Conservation (phyloP, 2,888 invertebrate genomes). For the Cotesia congregata region DNA sequence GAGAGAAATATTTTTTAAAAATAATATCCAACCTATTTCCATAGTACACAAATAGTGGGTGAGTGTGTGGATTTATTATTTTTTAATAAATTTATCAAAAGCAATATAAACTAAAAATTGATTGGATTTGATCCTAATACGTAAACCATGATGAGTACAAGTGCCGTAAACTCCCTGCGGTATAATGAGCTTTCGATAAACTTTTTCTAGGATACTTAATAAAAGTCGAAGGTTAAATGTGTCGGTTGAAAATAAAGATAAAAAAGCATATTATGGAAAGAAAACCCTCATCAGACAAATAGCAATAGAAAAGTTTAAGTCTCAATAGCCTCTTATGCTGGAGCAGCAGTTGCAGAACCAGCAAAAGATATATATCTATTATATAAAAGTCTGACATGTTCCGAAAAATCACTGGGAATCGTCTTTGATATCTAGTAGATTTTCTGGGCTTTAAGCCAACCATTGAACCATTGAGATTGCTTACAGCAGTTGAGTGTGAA, state of each 20-base stretch:
- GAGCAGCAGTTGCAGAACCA: neutral
- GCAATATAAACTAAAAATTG: conserved; percentile 9
- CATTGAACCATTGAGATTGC: conserved; percentile 2
- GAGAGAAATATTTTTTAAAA: no score
- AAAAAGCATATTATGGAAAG: neutral
- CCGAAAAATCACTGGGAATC: neutral
- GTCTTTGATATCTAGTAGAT: conserved; percentile 1
- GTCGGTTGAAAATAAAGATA: neutral
- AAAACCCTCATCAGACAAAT: neutral
- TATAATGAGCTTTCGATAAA: conserved; percentile 18
- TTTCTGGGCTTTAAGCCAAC: conserved; percentile 15
- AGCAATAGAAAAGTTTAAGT: neutral
- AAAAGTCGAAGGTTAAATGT: neutral
- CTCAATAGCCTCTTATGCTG: conserved; percentile 2
- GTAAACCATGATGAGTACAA: neutral
- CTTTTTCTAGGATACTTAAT: conserved; percentile 14
- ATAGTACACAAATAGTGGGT: no score
- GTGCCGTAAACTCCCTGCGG: neutral
- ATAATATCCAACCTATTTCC: no score
- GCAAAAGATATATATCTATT: neutral
- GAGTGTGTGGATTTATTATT: neutral
- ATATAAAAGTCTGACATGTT: neutral
- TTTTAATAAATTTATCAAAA: neutral
- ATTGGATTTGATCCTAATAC: neutral
- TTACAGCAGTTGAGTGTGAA: conserved; percentile 11